These are phyloP conservation scores for Grantiella picta DNA, from an alignment of 2,113 vertebrate species.

Conservation along the genomic window DNA sequence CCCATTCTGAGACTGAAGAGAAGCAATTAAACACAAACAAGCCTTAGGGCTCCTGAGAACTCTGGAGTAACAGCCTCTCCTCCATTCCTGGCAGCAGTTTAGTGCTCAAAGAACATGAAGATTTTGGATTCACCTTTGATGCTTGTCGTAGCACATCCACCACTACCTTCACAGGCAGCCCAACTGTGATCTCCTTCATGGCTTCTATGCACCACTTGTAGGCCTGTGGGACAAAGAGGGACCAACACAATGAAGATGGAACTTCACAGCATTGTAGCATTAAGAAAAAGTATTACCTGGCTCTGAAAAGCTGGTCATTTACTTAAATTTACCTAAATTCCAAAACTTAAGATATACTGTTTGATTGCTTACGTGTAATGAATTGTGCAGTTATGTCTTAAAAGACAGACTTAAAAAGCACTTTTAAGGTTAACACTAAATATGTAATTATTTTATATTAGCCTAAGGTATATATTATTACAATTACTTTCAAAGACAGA, in stretches of 20 bases:
- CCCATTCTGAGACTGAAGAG: not conserved
- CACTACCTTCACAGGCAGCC: slow-evolving; percentile 94
- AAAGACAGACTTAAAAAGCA: not conserved
- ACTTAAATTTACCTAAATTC: not conserved
- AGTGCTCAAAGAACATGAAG: not conserved
- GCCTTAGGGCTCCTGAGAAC: not conserved
- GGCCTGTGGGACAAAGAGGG: slow-evolving; percentile 75
- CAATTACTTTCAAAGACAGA: not conserved
- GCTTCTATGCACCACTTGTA: slow-evolving; percentile 99
- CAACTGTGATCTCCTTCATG: slow-evolving; percentile 94
- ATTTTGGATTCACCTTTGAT: slow-evolving; percentile 84
- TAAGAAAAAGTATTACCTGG: not conserved
- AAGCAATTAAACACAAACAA: not conserved
- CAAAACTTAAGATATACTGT: not conserved
- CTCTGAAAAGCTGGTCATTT: not conserved
- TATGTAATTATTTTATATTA: not conserved
- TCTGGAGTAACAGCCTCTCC: not conserved
- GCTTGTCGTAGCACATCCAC: slow-evolving; percentile 97
- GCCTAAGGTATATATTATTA: not conserved
- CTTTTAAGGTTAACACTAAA: not conserved
- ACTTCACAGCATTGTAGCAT: rapidly evolving
- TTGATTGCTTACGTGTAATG: not conserved
- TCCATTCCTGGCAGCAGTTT: not conserved
- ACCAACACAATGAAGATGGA: not conserved
- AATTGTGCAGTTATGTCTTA: not conserved